These are phyloP conservation scores for Apamea epomidion DNA, from an alignment of 2,888 invertebrate genomes.

Conservation along the genomic window DNA sequence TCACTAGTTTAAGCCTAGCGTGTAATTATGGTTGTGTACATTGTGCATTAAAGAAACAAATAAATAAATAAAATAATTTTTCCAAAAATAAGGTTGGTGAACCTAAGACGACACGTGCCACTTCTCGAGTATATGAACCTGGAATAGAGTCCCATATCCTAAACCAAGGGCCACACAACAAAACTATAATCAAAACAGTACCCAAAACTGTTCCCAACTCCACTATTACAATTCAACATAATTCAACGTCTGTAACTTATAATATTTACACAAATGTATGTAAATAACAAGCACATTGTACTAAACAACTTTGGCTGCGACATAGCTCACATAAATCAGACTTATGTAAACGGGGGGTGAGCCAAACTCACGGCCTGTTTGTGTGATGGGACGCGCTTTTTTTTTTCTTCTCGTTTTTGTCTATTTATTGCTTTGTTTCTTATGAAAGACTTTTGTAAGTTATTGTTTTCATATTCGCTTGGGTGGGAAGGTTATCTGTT, in stretches of 20 bases:
- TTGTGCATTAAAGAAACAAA: no score
- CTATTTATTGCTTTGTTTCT: conserved; percentile 66
- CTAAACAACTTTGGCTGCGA: conserved; percentile 80
- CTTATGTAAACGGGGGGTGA: conserved; percentile 79
- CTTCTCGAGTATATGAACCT: neutral
- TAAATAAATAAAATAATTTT: no score
- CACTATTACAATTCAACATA: conserved; percentile 65
- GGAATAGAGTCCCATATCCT: neutral
- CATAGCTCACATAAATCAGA: conserved; percentile 79
- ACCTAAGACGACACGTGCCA: neutral
- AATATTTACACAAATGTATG: conserved; percentile 81
- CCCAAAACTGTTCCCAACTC: conserved; percentile 49
- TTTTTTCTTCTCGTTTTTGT: conserved; percentile 41
- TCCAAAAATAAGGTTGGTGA: no score
- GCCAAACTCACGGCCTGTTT: conserved; percentile 63
- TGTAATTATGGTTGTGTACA: no score
- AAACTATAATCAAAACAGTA: conserved; percentile 19
- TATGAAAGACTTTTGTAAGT: conserved; percentile 63
- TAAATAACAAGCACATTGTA: conserved; percentile 81
- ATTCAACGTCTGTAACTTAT: conserved; percentile 71
- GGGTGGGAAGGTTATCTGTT: conserved; percentile 36
- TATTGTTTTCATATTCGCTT: conserved; percentile 60
- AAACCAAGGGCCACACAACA: neutral
- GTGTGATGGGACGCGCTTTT: conserved; percentile 46
- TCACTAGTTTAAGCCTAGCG: no score